Conservation (phyloP, 2,888 invertebrate genomes). For the Therioaphis trifolii region DNA sequence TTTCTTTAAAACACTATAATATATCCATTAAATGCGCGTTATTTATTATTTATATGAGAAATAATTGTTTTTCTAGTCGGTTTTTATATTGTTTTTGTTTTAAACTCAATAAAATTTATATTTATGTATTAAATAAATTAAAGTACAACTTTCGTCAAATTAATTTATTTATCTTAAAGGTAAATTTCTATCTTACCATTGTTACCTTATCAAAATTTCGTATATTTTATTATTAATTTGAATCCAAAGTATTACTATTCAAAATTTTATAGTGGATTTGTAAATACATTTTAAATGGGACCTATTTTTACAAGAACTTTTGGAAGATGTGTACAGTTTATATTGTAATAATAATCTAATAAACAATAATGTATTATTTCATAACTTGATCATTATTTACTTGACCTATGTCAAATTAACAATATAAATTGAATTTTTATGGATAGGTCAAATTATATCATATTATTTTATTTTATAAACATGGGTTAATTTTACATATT, state of each 20-base stretch:
- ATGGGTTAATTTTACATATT: neutral
- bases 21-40: neutral
- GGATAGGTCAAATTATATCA: slow-evolving; percentile 2
- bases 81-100: slow-evolving; percentile 33
- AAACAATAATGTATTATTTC: neutral
- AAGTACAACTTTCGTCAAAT: slow-evolving; percentile 46
- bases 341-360: slow-evolving; percentile 18
- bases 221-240: neutral
- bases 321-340: slow-evolving; percentile 26
- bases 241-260: neutral
- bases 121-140: slow-evolving; percentile 15
- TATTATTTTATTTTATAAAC: neutral
- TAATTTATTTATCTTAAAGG: neutral
- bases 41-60: slow-evolving; percentile 43
- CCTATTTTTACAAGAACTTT: slow-evolving; percentile 43
- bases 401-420: slow-evolving; percentile 8
- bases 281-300: slow-evolving; percentile 30
- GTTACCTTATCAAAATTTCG: slow-evolving; percentile 24
- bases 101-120: slow-evolving; percentile 7
- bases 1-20: slow-evolving; percentile 11
- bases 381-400: slow-evolving; percentile 14
- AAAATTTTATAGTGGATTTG: slow-evolving; percentile 2
- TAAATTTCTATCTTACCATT: slow-evolving; percentile 2
- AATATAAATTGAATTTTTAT: slow-evolving; percentile 24
- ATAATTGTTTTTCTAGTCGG: slow-evolving; percentile 42